Evolutionary conservation across 2,113 vertebrate genomes (phyloP).

Genomic region (Pterocles gutturalis): DNA sequence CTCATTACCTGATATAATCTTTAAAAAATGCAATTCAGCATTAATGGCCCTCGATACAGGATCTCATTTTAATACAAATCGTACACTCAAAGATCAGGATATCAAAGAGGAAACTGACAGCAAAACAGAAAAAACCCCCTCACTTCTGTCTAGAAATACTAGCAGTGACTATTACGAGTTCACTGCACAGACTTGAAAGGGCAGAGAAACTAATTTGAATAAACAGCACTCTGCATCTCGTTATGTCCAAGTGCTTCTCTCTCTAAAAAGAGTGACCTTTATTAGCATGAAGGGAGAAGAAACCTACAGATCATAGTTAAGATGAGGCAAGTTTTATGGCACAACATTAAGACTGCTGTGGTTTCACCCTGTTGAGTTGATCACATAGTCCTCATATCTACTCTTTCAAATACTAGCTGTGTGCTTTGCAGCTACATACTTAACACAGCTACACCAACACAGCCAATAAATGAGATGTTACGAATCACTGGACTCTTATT

Average conservation of each 20-base stretch:
- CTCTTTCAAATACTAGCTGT: background rate
- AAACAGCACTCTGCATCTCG: background rate
- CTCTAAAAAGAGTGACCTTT: background rate
- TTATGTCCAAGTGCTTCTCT: background rate
- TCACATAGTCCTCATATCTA: background rate
- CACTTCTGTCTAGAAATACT: background rate
- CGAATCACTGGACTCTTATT: background rate
- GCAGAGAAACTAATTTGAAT: background rate
- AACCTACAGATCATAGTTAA: background rate
- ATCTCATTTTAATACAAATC: conserved; percentile 9
- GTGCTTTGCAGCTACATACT: background rate
- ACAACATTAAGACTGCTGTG: background rate
- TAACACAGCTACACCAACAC: background rate
- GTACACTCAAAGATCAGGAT: background rate
- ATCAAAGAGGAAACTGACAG: background rate
- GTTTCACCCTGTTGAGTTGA: background rate
- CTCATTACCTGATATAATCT: background rate
- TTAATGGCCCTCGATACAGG: background rate
- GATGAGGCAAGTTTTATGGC: background rate
- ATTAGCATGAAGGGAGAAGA: background rate
- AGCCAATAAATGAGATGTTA: background rate
- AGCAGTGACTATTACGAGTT: background rate
- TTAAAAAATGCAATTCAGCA: background rate
- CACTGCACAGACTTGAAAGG: background rate
- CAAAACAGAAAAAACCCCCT: background rate